phyloP scores from a whole-genome alignment of 2,113 vertebrate species.

The Circaetus gallicus region DNA sequence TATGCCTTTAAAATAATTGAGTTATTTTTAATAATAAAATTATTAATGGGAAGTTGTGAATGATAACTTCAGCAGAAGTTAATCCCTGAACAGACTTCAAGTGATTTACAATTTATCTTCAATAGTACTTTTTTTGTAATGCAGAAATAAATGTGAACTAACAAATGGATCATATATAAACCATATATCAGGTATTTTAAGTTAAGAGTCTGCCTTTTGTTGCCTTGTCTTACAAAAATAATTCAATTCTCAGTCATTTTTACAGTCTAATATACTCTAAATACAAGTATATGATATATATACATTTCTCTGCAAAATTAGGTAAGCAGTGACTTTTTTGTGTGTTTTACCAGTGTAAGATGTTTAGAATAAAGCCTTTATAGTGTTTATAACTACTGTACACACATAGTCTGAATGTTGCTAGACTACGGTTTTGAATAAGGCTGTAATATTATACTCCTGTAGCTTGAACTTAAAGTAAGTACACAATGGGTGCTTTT shows the following conservation, averaged over 20 bases:
- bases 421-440: conserved; percentile 32
- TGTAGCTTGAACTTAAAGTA: conserved; percentile 24
- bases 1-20: background rate
- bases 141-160: conserved; percentile 21
- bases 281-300: background rate
- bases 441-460: conserved; percentile 36
- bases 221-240: conserved; percentile 22
- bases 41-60: conserved; percentile 5
- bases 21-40: conserved; percentile 28
- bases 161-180: conserved; percentile 2
- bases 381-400: conserved; percentile 51
- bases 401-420: conserved; percentile 19
- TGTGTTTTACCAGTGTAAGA: conserved; percentile 21
- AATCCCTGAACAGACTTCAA: background rate
- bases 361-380: conserved; percentile 47
- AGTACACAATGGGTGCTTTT: conserved; percentile 36
- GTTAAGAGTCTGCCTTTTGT: conserved; percentile 6
- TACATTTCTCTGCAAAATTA: conserved; percentile 14
- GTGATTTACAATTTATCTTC: conserved; percentile 17
- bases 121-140: background rate
- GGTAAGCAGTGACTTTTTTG: conserved; percentile 13
- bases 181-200: conserved; percentile 30
- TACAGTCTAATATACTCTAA: background rate
- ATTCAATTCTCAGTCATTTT: conserved; percentile 22
- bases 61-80: background rate